phyloP scores from a whole-genome alignment of 2,113 vertebrate genomes.

The Anolis sagrei region DNA sequence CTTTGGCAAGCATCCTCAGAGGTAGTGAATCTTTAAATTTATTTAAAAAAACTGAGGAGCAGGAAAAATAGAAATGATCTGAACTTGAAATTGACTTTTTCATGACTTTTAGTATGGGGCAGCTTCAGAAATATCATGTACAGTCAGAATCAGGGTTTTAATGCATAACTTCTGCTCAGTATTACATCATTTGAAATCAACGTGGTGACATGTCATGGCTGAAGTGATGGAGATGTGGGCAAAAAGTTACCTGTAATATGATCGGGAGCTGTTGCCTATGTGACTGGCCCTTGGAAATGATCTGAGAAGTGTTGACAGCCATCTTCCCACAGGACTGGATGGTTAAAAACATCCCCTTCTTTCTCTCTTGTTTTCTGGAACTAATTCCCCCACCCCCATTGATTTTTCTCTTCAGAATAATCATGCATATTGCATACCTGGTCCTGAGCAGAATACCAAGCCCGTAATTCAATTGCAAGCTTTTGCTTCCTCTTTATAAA shows the following conservation, averaged over 20 bases:
- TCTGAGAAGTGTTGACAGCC: too few relatives aligned
- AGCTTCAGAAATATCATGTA: background rate
- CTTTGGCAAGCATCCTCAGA: too few relatives aligned
- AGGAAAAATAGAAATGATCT: too few relatives aligned
- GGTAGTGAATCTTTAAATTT: too few relatives aligned
- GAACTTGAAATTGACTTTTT: too few relatives aligned
- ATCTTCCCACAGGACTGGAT: background rate
- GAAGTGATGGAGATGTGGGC: background rate
- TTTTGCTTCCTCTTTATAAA: constrained; percentile 59
- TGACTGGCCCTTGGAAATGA: background rate
- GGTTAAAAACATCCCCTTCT: background rate
- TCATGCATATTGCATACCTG: constrained; percentile 17
- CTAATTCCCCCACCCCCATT: background rate
- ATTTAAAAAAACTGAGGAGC: too few relatives aligned
- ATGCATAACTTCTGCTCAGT: background rate
- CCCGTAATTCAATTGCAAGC: constrained; percentile 50
- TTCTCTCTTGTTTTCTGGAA: background rate
- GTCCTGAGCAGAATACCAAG: constrained; percentile 47
- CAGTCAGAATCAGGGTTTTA: background rate
- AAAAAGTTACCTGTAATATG: too few relatives aligned
- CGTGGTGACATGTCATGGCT: background rate
- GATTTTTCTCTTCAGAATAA: constrained; percentile 20
- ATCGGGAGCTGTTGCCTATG: too few relatives aligned
- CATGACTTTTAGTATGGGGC: too few relatives aligned
- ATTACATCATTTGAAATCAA: background rate